Evolutionary conservation across 2,888 invertebrate genomes (phyloP).

Genomic region (Stramonita haemastoma): DNA sequence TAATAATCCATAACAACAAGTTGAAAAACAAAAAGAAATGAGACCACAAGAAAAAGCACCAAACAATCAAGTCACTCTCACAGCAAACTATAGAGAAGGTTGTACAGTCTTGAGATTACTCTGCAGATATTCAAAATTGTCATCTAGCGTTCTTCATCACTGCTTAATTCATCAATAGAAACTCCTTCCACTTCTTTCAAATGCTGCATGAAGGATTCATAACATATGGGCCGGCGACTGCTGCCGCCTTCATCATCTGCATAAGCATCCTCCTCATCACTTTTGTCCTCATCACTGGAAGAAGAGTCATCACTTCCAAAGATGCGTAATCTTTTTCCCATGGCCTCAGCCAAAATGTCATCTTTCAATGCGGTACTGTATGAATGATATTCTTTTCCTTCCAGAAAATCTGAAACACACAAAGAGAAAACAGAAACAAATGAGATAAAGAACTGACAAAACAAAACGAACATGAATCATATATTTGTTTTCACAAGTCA

Average conservation of each 20-base stretch:
- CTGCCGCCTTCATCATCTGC: conserved; percentile 20
- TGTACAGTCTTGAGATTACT: too few species aligned
- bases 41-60: too few species aligned
- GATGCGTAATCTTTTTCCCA: conserved; percentile 7
- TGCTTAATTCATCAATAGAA: not conserved
- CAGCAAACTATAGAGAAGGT: too few species aligned
- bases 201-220: not conserved
- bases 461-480: too few species aligned
- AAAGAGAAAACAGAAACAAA: too few species aligned
- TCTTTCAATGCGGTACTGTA: not conserved
- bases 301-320: conserved; percentile 7
- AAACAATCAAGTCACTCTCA: too few species aligned
- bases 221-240: not conserved
- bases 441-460: too few species aligned
- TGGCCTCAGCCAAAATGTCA: not conserved
- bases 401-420: not conserved
- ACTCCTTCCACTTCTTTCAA: not conserved
- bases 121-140: too few species aligned
- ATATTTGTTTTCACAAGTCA: too few species aligned
- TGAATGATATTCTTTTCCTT: not conserved
- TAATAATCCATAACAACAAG: too few species aligned
- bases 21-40: too few species aligned
- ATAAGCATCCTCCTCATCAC: conserved; percentile 36
- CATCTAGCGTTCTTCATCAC: too few species aligned
- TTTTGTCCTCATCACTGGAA: conserved; percentile 42